phyloP scores from a whole-genome alignment of 2,113 vertebrate species.

The Choloepus hoffmanni region DNA sequence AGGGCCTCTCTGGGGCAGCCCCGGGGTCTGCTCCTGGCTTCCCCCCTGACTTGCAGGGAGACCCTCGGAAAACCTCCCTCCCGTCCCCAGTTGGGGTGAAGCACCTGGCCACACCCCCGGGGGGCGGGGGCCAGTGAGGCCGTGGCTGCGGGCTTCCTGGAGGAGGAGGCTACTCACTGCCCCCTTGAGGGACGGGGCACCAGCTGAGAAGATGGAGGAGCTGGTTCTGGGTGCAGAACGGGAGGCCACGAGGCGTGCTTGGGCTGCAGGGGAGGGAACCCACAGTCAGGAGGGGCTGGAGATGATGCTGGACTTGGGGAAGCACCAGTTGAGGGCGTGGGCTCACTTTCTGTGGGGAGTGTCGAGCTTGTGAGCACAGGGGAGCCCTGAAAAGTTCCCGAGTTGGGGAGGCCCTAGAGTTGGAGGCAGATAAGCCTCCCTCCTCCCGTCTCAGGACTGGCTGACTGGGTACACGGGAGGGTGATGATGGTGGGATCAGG shows the following conservation, averaged over 20 bases:
- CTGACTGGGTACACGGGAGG: neutral
- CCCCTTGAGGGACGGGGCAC: no score
- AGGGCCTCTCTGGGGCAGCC: neutral
- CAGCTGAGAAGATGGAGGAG: neutral
- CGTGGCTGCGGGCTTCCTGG: no score
- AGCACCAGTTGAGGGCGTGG: no score
- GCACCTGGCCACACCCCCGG: neutral
- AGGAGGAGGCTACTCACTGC: no score
- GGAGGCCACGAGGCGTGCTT: accelerated
- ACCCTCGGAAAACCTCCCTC: neutral
- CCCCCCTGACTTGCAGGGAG: neutral
- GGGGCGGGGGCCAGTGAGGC: no score
- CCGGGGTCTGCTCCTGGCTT: neutral
- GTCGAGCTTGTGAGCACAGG: neutral
- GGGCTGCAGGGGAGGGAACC: neutral
- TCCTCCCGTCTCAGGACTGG: neutral
- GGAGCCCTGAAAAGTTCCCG: neutral
- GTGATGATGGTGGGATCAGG: neutral
- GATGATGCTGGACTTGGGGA: neutral
- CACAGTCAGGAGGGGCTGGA: accelerated
- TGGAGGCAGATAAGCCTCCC: neutral
- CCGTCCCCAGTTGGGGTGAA: neutral
- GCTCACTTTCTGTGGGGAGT: accelerated
- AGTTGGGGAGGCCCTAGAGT: neutral
- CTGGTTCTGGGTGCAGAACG: neutral